Base-by-base conservation (phyloP, 2,888 invertebrate species). In the Entomobrya multifasciata region DNA sequence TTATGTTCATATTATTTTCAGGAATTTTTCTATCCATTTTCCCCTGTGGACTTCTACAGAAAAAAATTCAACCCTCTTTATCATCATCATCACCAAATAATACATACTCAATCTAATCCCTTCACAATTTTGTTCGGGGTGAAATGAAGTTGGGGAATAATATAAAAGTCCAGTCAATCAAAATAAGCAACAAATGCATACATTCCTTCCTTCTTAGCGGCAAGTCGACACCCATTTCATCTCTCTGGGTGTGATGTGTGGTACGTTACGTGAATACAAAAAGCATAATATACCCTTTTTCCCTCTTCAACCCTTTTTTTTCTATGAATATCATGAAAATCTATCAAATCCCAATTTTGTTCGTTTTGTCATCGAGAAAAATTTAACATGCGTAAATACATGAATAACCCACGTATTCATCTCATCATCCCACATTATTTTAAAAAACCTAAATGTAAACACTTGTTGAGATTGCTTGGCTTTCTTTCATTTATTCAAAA, bases 401-500 rank as follows among this genome's bases (percentile, higher is more conserved):
- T 20, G 20, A 57, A 22, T 8, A 8, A 36, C 36, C 49, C n/a
- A 2, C n/a, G 5, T 49, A 3, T 49, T n/a, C n/a, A 2, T 22
- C 17, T 3, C 20, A 13, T 22, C 20, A 52, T 60, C 13, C 60
- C 17, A 13, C 20, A 13, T 22, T 60, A 52, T 60, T 60, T 13
- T 60, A 60, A 20, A 60, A 30, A n/a, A 27, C 27, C 2, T 15
- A 13, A 22, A 13, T n/a, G 44, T 49, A 82, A 74, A 85, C 67
- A 85, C 83, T 84, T 84, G 83, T 84, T 84, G 83, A 84, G 83
- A 84, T 77, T 77, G 17, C 57, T n/a, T n/a, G n/a, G 36, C n/a
- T 55, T n/a, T n/a, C n/a, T n/a, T n/a, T n/a, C n/a, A n/a, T n/a
- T n/a, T n/a, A n/a, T n/a, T n/a, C n/a, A n/a, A n/a, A n/a, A n/a